Conservation (phyloP, 2,888 invertebrate genomes). For the Microplitis deprimator region DNA sequence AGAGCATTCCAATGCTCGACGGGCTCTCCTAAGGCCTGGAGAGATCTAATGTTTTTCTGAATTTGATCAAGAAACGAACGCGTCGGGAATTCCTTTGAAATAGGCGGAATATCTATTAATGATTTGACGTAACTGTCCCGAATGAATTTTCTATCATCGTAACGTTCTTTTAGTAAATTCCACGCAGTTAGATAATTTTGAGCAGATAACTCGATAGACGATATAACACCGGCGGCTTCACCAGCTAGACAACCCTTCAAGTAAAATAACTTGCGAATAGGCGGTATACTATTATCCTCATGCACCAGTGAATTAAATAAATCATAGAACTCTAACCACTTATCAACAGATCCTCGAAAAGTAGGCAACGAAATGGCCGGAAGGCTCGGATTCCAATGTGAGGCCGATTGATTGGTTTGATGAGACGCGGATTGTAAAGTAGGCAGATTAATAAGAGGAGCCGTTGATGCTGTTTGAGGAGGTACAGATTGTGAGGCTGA, state of each 20-base stretch:
- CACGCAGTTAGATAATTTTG: conserved; percentile 34
- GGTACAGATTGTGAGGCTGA: too few species aligned
- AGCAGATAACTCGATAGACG: conserved; percentile 8
- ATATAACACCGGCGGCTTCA: conserved; percentile 34
- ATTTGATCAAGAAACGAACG: conserved; percentile 24
- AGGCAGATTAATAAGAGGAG: too few species aligned
- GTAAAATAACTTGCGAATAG: conserved; percentile 40
- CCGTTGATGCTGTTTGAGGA: too few species aligned
- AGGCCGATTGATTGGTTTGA: too few species aligned
- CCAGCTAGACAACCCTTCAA: conserved; percentile 31
- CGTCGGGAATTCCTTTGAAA: neutral
- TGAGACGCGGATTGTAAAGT: too few species aligned
- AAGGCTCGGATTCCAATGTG: too few species aligned
- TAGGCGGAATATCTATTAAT: neutral
- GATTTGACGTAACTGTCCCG: neutral
- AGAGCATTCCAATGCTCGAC: conserved; percentile 28
- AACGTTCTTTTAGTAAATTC: conserved; percentile 31
- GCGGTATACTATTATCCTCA: conserved; percentile 19
- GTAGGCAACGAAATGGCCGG: neutral
- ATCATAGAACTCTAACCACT: conserved; percentile 38
- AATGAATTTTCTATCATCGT: conserved; percentile 22
- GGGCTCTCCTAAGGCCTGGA: conserved; percentile 26
- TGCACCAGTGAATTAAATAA: conserved; percentile 25
- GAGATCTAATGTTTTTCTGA: conserved; percentile 24
- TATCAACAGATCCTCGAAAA: conserved; percentile 31